phyloP scores from a whole-genome alignment of 2,797 vertebrate species.

The Diplodus sargus region DNA sequence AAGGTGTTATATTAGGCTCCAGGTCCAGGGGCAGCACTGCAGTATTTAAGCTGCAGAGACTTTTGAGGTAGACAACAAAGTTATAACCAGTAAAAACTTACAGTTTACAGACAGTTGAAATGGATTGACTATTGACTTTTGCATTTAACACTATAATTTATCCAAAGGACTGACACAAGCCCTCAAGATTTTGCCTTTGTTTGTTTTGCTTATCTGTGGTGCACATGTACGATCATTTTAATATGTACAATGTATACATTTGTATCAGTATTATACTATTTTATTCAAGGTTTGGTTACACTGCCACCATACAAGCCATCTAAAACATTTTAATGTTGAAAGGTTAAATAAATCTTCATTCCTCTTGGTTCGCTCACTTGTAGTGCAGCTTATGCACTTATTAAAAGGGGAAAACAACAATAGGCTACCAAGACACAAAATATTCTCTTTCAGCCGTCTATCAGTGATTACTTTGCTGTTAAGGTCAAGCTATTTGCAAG shows the following conservation, averaged over 20 bases:
- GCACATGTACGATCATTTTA: neutral
- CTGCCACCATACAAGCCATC: too few relatives aligned
- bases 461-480: too few relatives aligned
- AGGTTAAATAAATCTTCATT: neutral
- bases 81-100: neutral
- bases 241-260: neutral
- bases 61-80: neutral
- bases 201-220: neutral
- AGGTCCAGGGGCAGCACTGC: neutral
- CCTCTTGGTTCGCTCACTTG: neutral
- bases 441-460: too few relatives aligned
- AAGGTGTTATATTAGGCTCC: neutral
- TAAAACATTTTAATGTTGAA: neutral
- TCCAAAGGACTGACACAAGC: neutral
- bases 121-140: neutral
- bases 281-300: too few relatives aligned
- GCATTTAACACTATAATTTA: neutral
- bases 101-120: neutral
- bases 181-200: neutral
- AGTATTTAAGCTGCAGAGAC: conserved; percentile 4
- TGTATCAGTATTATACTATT: neutral
- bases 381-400: neutral
- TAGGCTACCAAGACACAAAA: too few relatives aligned
- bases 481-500: too few relatives aligned
- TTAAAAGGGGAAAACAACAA: too few relatives aligned